Conservation (phyloP, 37 sponge, comb jelly and placozoan genomes). For the Amphimedon queenslandica region DNA sequence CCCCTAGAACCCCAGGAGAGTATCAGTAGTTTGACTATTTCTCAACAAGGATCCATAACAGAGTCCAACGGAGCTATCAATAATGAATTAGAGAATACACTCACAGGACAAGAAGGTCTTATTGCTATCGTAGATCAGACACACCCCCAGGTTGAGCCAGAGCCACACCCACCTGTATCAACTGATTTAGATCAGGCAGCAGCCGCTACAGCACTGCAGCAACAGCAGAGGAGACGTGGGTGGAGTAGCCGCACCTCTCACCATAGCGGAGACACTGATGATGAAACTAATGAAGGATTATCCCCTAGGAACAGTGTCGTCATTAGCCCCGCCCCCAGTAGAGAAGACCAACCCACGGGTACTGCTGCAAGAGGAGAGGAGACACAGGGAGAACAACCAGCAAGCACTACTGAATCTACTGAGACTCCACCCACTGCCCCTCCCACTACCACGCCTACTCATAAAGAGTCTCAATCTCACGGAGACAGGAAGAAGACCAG, state of each 20-base stretch:
- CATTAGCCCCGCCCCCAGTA: background rate
- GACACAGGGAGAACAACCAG: background rate
- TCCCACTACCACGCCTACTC: no score
- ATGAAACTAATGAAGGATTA: constrained; percentile 29
- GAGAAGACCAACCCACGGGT: background rate
- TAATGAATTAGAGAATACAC: no score
- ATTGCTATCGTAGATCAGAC: background rate
- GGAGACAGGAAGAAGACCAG: background rate
- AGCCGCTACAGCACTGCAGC: constrained; percentile 11
- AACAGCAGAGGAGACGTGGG: background rate
- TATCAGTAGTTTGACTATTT: no score
- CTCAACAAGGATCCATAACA: no score
- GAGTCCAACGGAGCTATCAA: no score
- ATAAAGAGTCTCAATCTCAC: no score
- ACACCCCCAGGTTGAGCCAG: constrained; percentile 1
- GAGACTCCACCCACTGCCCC: no score
- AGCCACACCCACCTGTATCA: no score
- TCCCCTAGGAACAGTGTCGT: background rate
- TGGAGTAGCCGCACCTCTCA: background rate
- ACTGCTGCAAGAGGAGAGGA: background rate
- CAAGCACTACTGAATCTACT: no score
- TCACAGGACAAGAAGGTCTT: no score
- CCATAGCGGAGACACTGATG: constrained; percentile 22
- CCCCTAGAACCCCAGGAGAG: no score
- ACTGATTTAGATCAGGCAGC: constrained; percentile 15